Evolutionary conservation across 2,888 invertebrate genomes (phyloP), one percentile per base, ranked within the genome.

Genomic region (Epirrhoe tristata): DNA sequence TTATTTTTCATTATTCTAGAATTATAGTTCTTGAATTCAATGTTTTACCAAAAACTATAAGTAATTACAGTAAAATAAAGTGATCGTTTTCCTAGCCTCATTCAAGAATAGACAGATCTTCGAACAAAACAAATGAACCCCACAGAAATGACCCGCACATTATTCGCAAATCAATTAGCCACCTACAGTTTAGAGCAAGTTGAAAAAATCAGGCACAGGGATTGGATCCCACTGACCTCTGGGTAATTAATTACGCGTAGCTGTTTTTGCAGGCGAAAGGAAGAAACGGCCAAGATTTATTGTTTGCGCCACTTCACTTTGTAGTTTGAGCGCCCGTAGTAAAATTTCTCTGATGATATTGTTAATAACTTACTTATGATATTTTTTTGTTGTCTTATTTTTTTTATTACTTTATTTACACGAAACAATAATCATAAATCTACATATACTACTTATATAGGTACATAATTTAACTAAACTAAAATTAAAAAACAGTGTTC

Each of bases 181-280:
- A 77, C 79, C 79, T 76, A 73, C 81, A 80, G 83, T 84, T 86
- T 83, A 84, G 79, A 81, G 81, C 77, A 78, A 82, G 80, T 79
- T 81, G 76, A 88, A 89, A 89, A 90, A 90, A 88, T 89, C 88
- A 83, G 86, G 85, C 85, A 83, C 88, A 87, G 84, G 86, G 88
- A 89, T 90, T 90, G 87, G 86, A 86, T 86, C 86, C 85, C 83
- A 85, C 86, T 85, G 86, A 85, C 84, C 83, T 81, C 81, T 80
- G 80, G 85, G 89, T 88, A 90, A 90, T 90, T 91, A 91, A 90
- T 90, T 87, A 88, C 89, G 84, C 84, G 85, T 86, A 80, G 83
- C 83, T 83, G 87, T 90, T 90, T 90, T 90, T 90, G 89, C 86
- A 87, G 81, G 86, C 85, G 84, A 78, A 81, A 82, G 84, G 85